A percentile compares a stretch with the other conserved stretches of the same genome.
These are phyloP conservation scores for Callinectes sapidus DNA, from an alignment of 2,888 invertebrate genomes.

Conservation along the genomic window DNA sequence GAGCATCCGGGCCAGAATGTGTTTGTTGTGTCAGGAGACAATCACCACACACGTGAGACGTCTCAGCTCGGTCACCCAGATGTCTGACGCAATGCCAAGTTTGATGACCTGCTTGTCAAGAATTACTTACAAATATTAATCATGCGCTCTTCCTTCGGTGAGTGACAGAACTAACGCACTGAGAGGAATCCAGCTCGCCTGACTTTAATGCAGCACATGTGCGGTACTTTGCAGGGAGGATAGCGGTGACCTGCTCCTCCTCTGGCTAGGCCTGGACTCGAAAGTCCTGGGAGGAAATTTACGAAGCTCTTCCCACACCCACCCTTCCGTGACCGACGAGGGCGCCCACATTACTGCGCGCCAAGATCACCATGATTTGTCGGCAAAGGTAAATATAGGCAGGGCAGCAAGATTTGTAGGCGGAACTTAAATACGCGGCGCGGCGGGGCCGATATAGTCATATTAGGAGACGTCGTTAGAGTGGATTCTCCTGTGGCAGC, in stretches of 20 bases:
- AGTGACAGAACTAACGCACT: neutral
- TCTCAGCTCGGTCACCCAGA: neutral
- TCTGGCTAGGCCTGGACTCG: neutral
- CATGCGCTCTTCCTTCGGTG: neutral
- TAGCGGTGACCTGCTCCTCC: neutral
- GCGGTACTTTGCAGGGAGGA: neutral
- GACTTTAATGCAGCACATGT: neutral
- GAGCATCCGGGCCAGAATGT: conserved; percentile 41
- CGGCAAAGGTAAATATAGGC: conserved; percentile 58
- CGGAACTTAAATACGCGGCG: conserved; percentile 39
- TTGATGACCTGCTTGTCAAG: neutral
- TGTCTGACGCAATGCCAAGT: neutral
- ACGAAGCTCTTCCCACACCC: conserved; percentile 45
- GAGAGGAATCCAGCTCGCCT: neutral
- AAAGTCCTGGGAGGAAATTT: conserved; percentile 17
- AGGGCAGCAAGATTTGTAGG: conserved; percentile 54
- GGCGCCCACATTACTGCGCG: conserved; percentile 26
- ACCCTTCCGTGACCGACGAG: conserved; percentile 26
- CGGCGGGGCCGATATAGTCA: conserved; percentile 34
- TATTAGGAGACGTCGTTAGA: conserved; percentile 38
- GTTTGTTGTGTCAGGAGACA: conserved; percentile 36
- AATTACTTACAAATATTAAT: neutral
- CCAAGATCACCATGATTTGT: conserved; percentile 57
- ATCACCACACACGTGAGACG: conserved; percentile 30
- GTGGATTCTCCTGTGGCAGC: conserved; percentile 34